Evolutionary conservation across 2,888 invertebrate species (phyloP).

Genomic region (Coenonympha glycerion): DNA sequence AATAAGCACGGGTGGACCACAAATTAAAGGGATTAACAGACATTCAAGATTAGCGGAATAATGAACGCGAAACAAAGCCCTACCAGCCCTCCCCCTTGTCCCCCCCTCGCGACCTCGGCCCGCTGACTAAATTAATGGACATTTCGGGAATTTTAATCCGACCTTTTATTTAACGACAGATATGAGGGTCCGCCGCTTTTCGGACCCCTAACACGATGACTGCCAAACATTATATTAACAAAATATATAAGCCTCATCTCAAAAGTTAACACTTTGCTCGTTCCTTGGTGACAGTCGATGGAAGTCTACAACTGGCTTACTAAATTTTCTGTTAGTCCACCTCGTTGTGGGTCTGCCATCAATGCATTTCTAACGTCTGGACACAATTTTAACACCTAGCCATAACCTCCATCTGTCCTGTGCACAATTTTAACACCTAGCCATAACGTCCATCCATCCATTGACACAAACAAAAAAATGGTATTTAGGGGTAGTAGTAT

Average conservation of each 20-base stretch:
- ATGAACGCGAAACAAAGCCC: slow-evolving; percentile 20
- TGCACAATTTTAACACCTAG: too few relatives aligned
- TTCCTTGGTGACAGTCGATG: too few relatives aligned
- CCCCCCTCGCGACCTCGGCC: neutral
- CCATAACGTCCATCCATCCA: too few relatives aligned
- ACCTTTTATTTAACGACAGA: slow-evolving; percentile 13
- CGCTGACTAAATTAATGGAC: slow-evolving; percentile 11
- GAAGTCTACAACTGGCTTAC: too few relatives aligned
- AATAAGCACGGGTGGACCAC: neutral
- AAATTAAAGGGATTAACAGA: slow-evolving; percentile 14
- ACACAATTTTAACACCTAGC: too few relatives aligned
- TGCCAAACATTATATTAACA: slow-evolving; percentile 6
- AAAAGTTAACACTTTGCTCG: too few relatives aligned
- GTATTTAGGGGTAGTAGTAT: too few relatives aligned
- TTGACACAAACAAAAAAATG: too few relatives aligned
- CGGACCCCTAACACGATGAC: slow-evolving; percentile 3
- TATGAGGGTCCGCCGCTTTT: slow-evolving; percentile 1
- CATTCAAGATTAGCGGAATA: slow-evolving; percentile 22
- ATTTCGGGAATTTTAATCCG: slow-evolving; percentile 11
- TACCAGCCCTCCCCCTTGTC: neutral
- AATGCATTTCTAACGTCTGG: too few relatives aligned
- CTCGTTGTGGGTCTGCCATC: too few relatives aligned
- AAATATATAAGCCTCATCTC: neutral
- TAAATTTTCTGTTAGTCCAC: too few relatives aligned
- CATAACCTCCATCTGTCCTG: too few relatives aligned